Conservation (phyloP, 1,140 invertebrate genomes). For the Drosophila miranda region DNA sequence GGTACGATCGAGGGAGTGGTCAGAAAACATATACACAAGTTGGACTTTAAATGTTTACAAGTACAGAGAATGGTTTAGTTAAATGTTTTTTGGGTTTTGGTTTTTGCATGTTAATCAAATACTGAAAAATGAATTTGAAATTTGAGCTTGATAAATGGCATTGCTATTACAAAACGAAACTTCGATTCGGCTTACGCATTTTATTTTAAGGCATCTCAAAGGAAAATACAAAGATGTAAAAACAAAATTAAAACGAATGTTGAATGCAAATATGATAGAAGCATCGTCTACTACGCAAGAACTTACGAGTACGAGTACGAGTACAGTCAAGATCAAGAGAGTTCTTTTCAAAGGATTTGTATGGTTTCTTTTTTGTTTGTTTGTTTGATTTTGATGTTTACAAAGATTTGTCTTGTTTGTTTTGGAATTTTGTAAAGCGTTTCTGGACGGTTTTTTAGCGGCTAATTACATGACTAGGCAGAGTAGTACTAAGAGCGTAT, state of each 20-base stretch:
- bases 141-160: constrained; percentile 73
- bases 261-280: constrained; percentile 57
- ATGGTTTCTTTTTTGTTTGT: constrained; percentile 27
- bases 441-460: constrained; percentile 43
- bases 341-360: constrained; percentile 43
- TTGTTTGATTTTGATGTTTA: constrained; percentile 41
- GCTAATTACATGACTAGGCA: constrained; percentile 73
- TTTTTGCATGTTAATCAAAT: constrained; percentile 68
- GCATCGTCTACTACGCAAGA: constrained; percentile 71
- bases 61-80: constrained; percentile 66
- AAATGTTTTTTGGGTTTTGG: constrained; percentile 42
- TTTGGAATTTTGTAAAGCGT: constrained; percentile 35
- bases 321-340: constrained; percentile 44
- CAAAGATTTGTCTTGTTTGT: constrained; percentile 30
- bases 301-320: constrained; percentile 54
- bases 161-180: constrained; percentile 71
- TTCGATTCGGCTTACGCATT: constrained; percentile 42
- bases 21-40: constrained; percentile 65
- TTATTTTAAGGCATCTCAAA: constrained; percentile 52
- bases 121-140: constrained; percentile 66
- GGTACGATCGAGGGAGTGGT: constrained; percentile 16
- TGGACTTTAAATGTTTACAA: constrained; percentile 67
- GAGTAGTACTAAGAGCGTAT: constrained; percentile 75
- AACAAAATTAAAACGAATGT: constrained; percentile 39
- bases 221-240: constrained; percentile 43